Percentiles rank a stretch among this genome's conserved stretches.
Evolutionary conservation across 2,888 invertebrate genomes (phyloP).

Genomic region (Noctua janthina): DNA sequence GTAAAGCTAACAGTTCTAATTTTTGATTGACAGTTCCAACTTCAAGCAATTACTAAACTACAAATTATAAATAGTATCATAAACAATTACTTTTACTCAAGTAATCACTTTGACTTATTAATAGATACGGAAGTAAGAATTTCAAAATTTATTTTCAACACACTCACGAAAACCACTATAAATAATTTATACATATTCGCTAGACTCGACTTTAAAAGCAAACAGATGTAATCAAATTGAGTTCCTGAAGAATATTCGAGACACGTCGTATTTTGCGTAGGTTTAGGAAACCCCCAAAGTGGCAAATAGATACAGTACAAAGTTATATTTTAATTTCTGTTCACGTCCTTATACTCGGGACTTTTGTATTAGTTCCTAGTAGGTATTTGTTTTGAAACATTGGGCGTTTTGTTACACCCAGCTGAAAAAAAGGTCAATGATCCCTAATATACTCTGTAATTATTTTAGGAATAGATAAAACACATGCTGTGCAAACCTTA

Average conservation of each 20-base stretch:
- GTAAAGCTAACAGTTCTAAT: no score
- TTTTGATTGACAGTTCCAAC: no score
- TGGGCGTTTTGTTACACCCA: neutral
- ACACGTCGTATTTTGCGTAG: constrained; percentile 45
- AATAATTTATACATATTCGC: constrained; percentile 15
- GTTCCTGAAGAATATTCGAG: constrained; percentile 30
- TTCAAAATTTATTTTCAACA: neutral
- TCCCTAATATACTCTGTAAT: neutral
- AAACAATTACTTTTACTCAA: no score
- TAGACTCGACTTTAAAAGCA: constrained; percentile 14
- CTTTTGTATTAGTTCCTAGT: constrained; percentile 3
- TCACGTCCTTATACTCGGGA: constrained; percentile 10
- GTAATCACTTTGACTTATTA: no score
- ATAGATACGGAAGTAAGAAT: no score
- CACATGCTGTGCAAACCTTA: neutral
- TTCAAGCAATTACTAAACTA: no score
- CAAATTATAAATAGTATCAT: no score
- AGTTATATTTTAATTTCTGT: constrained; percentile 31
- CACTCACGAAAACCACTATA: neutral
- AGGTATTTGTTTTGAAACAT: neutral
- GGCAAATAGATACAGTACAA: constrained; percentile 4
- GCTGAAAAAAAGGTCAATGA: neutral
- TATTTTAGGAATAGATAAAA: neutral
- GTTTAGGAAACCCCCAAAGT: constrained; percentile 21
- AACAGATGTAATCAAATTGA: constrained; percentile 28